phyloP scores from a whole-genome alignment of 2,888 invertebrate species.

The Protophormia terraenovae region DNA sequence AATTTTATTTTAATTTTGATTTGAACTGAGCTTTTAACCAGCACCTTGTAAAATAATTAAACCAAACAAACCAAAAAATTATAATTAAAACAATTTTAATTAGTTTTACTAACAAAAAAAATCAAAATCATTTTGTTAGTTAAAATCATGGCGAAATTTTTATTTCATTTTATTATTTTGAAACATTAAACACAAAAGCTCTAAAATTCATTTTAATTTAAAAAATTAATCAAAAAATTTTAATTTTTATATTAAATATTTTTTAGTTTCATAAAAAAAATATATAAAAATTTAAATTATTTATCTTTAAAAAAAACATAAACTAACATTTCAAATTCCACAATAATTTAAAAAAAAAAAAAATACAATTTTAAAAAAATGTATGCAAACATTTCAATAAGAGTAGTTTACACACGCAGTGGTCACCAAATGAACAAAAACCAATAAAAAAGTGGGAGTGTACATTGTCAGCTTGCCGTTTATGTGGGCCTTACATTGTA shows the following conservation, averaged over 20 bases:
- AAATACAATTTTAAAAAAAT: constrained; percentile 46
- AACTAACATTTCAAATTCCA: constrained; percentile 43
- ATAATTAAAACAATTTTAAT: background rate
- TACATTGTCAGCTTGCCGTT: constrained; percentile 86
- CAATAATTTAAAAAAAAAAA: constrained; percentile 27
- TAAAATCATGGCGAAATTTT: background rate
- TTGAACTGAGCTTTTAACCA: constrained; percentile 47
- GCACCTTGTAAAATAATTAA: constrained; percentile 56
- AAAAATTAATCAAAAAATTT: constrained; percentile 5
- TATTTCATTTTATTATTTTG: background rate
- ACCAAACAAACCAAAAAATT: constrained; percentile 49
- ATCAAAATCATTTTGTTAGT: constrained; percentile 28
- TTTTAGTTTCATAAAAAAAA: constrained; percentile 24
- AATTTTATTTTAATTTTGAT: background rate
- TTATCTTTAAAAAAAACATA: constrained; percentile 21
- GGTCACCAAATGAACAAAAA: constrained; percentile 74
- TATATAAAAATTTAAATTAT: background rate
- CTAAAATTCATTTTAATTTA: constrained; percentile 36
- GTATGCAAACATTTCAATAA: constrained; percentile 79
- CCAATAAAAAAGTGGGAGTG: constrained; percentile 78
- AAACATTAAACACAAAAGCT: constrained; percentile 6
- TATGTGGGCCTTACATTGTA: constrained; percentile 84
- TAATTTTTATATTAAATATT: background rate
- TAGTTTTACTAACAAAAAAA: constrained; percentile 51
- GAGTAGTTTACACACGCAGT: constrained; percentile 82